phyloP scores from a whole-genome alignment of 2,113 vertebrate species.

The Apus apus region DNA sequence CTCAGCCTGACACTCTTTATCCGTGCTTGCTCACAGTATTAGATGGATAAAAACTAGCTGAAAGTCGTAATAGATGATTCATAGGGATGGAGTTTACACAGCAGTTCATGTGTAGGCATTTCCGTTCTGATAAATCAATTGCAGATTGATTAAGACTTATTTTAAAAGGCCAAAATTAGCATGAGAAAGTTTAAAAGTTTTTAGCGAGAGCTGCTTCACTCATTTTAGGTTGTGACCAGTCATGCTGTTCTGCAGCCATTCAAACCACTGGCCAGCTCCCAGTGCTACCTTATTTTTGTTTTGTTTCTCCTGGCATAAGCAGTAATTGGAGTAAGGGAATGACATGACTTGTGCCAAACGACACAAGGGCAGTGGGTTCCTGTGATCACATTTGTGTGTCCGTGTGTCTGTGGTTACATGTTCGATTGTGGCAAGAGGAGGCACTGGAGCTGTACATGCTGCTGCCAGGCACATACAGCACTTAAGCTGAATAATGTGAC shows the following conservation, averaged over 20 bases:
- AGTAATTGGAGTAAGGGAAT: background rate
- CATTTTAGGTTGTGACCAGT: background rate
- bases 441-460: background rate
- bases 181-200: background rate
- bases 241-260: background rate
- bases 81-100: background rate
- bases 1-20: background rate
- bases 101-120: background rate
- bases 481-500: background rate
- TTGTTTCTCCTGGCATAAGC: background rate
- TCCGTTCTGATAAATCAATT: background rate
- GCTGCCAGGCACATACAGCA: background rate
- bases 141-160: background rate
- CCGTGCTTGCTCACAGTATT: background rate
- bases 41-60: background rate
- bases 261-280: background rate
- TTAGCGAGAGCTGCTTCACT: background rate
- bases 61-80: background rate
- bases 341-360: background rate
- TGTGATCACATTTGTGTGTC: accelerated
- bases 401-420: accelerated
- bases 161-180: background rate
- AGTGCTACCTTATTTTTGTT: slow-evolving; percentile 4
- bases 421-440: background rate
- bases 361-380: background rate